Conservation (phyloP, 2,888 invertebrate species). For the Folsomia candida region DNA sequence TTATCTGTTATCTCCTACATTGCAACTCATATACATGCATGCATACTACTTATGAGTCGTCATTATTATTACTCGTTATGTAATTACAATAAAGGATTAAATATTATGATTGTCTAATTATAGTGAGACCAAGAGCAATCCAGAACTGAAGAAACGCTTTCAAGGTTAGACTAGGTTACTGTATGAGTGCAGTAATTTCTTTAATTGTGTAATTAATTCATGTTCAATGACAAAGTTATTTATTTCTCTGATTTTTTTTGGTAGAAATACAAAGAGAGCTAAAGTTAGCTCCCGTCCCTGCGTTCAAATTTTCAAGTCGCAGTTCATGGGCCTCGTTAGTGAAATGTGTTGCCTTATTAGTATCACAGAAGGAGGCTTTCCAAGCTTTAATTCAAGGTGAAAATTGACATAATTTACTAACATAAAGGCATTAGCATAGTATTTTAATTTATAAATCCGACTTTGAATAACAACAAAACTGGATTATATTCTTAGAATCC, state of each 20-base stretch:
- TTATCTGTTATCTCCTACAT: no score
- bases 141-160: conserved; percentile 2
- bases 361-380: not conserved
- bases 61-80: no score
- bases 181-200: no score
- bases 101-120: no score
- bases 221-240: no score
- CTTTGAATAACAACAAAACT: no score
- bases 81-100: no score
- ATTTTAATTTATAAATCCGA: not conserved
- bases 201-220: no score
- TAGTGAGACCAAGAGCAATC: not conserved
- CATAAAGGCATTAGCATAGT: not conserved
- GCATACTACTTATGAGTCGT: no score
- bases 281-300: not conserved
- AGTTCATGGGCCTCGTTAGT: not conserved
- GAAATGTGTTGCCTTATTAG: conserved; percentile 1
- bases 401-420: not conserved
- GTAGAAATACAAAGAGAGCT: conserved; percentile 5
- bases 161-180: no score
- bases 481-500: not conserved
- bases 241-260: no score
- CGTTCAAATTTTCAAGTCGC: conserved; percentile 4
- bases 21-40: no score
- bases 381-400: not conserved